Evolutionary conservation across 2,888 invertebrate species (phyloP).

Genomic region (Xestoiulus laeticollis): DNA sequence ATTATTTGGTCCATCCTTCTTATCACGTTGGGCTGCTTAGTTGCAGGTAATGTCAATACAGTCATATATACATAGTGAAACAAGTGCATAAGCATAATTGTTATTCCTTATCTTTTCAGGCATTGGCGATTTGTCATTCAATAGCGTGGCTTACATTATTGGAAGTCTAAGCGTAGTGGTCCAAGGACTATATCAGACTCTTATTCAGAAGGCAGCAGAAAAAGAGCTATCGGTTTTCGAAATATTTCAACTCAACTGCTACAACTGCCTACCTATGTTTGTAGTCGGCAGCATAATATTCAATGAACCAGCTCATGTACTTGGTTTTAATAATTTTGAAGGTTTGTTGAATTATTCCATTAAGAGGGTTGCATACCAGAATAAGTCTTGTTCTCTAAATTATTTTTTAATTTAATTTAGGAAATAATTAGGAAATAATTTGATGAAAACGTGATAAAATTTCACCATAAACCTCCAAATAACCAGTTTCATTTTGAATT

Average conservation of each 20-base stretch:
- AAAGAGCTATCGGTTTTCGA: constrained; percentile 62
- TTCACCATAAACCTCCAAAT: background rate
- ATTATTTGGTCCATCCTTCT: constrained; percentile 62
- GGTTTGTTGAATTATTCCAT: background rate
- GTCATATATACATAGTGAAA: background rate
- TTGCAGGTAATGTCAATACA: constrained; percentile 62
- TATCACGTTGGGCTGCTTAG: constrained; percentile 64
- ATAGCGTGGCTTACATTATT: constrained; percentile 62
- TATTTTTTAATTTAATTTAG: too few relatives aligned
- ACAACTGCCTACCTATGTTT: constrained; percentile 64
- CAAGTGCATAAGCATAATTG: background rate
- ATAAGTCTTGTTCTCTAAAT: too few relatives aligned
- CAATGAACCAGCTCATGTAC: constrained; percentile 37
- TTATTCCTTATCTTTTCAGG: constrained; percentile 60
- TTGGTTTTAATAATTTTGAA: constrained; percentile 40
- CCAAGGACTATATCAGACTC: constrained; percentile 65
- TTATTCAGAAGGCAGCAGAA: constrained; percentile 64
- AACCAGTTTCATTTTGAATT: background rate
- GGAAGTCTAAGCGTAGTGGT: constrained; percentile 64
- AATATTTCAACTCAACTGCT: constrained; percentile 64
- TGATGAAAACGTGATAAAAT: too few relatives aligned
- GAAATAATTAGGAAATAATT: too few relatives aligned
- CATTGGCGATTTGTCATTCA: constrained; percentile 65
- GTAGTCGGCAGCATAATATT: constrained; percentile 58
- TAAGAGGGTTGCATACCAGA: too few relatives aligned